Conservation (phyloP, 2,797 vertebrate species). For the Acipenser transmontanus region DNA sequence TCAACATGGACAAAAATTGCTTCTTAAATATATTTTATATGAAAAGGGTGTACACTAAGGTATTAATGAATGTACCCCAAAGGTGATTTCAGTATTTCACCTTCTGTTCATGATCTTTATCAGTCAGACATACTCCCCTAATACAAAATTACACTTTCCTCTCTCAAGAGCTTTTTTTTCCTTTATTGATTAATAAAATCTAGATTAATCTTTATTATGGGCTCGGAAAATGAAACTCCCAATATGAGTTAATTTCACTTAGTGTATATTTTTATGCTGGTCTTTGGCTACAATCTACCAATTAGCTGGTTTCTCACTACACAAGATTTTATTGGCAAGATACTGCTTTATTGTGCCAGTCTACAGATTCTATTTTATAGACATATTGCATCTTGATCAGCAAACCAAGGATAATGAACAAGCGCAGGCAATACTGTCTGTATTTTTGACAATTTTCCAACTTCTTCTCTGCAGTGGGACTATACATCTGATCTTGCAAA, state of each 20-base stretch:
- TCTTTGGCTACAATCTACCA: conserved; percentile 31
- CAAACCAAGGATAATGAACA: conserved; percentile 38
- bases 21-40: no score
- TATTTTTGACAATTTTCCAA: neutral
- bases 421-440: conserved; percentile 24
- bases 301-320: conserved; percentile 32
- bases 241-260: conserved; percentile 16
- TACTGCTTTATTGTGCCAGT: conserved; percentile 27
- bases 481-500: conserved; percentile 31
- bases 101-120: no score
- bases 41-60: no score
- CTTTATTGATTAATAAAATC: no score
- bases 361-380: conserved; percentile 35
- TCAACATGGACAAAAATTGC: no score
- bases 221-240: conserved; percentile 26
- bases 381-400: conserved; percentile 21
- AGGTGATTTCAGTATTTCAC: no score
- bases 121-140: no score
- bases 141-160: no score
- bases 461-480: conserved; percentile 21
- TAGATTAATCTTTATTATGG: neutral
- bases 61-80: no score
- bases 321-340: conserved; percentile 25
- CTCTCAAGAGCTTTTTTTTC: no score
- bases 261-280: neutral